A percentile compares a stretch with the other conserved stretches of the same genome.
phyloP scores from a whole-genome alignment of 2,888 invertebrate genomes.

The Drosophila tripunctata region DNA sequence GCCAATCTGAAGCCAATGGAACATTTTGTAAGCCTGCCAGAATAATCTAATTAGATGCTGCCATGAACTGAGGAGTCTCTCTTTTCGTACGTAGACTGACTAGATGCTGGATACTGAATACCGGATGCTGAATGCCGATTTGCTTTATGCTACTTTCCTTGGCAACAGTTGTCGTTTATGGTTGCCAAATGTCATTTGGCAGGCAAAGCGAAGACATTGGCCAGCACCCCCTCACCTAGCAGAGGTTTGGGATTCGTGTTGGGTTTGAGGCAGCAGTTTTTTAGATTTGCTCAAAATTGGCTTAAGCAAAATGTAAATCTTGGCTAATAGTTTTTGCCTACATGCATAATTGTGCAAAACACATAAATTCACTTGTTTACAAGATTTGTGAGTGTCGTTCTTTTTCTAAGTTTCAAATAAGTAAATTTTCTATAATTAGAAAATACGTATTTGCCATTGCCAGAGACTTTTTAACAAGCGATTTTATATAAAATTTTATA shows the following conservation, averaged over 20 bases:
- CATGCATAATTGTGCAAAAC: constrained; percentile 69
- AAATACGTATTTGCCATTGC: no score
- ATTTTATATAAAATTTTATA: no score
- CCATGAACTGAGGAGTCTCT: constrained; percentile 23
- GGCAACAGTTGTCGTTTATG: constrained; percentile 76
- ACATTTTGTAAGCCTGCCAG: constrained; percentile 45
- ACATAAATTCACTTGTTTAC: constrained; percentile 65
- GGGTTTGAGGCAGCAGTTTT: neutral
- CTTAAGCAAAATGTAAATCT: constrained; percentile 40
- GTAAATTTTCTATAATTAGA: neutral
- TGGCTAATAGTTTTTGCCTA: constrained; percentile 56
- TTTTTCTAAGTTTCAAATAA: neutral
- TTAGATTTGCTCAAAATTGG: constrained; percentile 33
- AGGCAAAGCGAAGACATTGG: constrained; percentile 17
- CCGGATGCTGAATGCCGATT: constrained; percentile 64
- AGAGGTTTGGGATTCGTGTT: constrained; percentile 1
- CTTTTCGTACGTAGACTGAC: constrained; percentile 17
- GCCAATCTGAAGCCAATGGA: constrained; percentile 14
- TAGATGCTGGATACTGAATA: constrained; percentile 45
- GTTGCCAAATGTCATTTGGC: constrained; percentile 72
- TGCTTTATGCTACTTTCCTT: constrained; percentile 70
- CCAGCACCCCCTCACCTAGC: no score
- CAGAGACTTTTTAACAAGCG: no score
- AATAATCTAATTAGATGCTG: constrained; percentile 70
- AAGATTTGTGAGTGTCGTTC: neutral